Conservation (phyloP, 2,113 vertebrate species). For the Hippoglossus stenolepis region DNA sequence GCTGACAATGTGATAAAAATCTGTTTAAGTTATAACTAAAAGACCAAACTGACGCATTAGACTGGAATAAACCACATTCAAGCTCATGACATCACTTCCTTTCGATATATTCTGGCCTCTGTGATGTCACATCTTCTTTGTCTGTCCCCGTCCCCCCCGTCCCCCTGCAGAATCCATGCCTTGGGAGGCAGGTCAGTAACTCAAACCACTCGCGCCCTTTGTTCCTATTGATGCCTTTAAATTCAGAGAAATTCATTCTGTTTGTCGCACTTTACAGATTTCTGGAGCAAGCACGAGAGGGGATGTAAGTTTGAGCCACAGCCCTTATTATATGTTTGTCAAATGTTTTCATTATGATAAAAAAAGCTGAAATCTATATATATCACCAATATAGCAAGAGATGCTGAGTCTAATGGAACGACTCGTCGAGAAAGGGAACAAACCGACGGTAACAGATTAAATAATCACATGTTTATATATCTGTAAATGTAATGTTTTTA, state of each 20-base stretch:
- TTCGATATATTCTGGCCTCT: too few relatives aligned
- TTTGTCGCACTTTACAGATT: conserved; percentile 39
- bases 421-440: fast-evolving
- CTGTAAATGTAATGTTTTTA: too few relatives aligned
- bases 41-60: too few relatives aligned
- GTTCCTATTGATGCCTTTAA: not conserved
- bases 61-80: too few relatives aligned
- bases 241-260: not conserved
- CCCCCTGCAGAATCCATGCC: conserved; percentile 61
- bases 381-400: not conserved
- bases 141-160: not conserved
- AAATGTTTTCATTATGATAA: not conserved
- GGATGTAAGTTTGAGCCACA: conserved; percentile 24
- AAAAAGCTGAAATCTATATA: not conserved
- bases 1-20: too few relatives aligned
- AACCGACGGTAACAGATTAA: conserved; percentile 21
- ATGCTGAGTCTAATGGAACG: conserved; percentile 13
- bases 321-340: too few relatives aligned
- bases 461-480: not conserved
- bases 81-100: too few relatives aligned
- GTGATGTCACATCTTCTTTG: not conserved
- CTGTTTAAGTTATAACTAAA: too few relatives aligned
- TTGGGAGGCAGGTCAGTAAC: conserved; percentile 59
- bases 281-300: conserved; percentile 43
- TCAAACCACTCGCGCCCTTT: not conserved